Base-by-base conservation (phyloP, 2,888 invertebrate genomes). In the Hydrotaea diabolus region DNA sequence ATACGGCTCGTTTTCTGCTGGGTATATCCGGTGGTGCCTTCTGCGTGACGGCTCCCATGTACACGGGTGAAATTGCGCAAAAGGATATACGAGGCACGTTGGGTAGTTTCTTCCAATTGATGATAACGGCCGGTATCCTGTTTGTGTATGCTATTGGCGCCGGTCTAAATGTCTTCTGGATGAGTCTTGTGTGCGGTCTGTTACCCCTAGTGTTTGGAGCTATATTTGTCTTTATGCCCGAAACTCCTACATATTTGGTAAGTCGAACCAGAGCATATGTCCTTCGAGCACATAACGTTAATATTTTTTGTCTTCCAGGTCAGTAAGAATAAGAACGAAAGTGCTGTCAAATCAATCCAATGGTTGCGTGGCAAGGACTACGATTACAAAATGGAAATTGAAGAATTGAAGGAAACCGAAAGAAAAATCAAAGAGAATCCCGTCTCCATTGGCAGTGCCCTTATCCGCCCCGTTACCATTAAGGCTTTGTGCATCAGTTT, bases 91-190 rank as follows among this genome's bases (percentile, higher is more conserved):
- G 98, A 79, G 98, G 98, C 0, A 94, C 95, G 0, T 92, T 98
- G 0, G 98, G 98, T 3, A 96, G 97, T 71, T 97, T 96, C 89
- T 97, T 97, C 90, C 98, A 98, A 90, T 92, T 98, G 43, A 96
- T 97, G 94, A 93, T 98, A 79, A 96, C 96, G 0, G 91, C 96
- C 15, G 98, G 98, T 87, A 97, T 98, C 80, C 93, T 98, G 0
- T 94, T 96, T 84, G 94, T 95, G 0, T 98, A 98, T 90, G 91
- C 94, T 0, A 91, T 96, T 2, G 98, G 92, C 15, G 88, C 90
- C 0, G 89, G 89, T 8, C 77, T 91, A 0, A 62, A 86, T 62
- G 91, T 92, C 8, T 91, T 91, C 76, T 88, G 87, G 86, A 87
- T 91, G 85, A 92, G 91, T 79, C 55, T 92, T 17, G 88, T 92